Evolutionary conservation across 37 sponge, comb jelly and placozoan species (phyloP), one percentile per base, ranked within the genome.

Genomic region (Halichondria panicea): DNA sequence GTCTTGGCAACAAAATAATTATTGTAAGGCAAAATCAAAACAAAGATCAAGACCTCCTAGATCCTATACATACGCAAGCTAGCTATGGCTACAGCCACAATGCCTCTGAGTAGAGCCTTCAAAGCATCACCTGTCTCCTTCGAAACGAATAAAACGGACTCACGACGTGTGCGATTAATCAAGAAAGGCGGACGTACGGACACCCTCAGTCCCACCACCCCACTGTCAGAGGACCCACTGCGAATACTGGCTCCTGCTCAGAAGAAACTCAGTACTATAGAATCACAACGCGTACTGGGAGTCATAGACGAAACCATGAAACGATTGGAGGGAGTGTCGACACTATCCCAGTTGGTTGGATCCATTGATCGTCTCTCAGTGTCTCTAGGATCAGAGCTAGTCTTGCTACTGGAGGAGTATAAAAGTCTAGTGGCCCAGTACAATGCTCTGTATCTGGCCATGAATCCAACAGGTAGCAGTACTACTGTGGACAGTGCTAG

Each of bases 201-300:
- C 34, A 18, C 41, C 8, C 40, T 12, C 27, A 11, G 7, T 34
- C 37, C 68, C 24, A 30, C 70, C 43, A 36, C 60, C 0, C 43
- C 65, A 13, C 54, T 13, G 24, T 34, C 19, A 9, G 92, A 86
- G 22, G 84, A 87, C 33, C 70, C 83, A 0, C 79, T 77, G 24
- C 52, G 79, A 43, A 91, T 91, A 50, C 80, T 97, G 7, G 86
- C 81, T 30, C 97, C 97, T 34, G 74, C 95, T 44, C 86, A 84
- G 73, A 97, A 97, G 88, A 97, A 94, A 61, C 81, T 97, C 30
- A 83, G 72, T 0, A 80, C 88, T 5, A 89, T 97, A 11, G 98
- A 97, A 62, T 82, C 93, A n/a, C 98, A 94, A 74, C 68, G 98
- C 8, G 85, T 97, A 0, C 66, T 94, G 63, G 76, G 93, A 2